Evolutionary conservation across 2,113 vertebrate species (phyloP), one percentile per base, ranked within the genome.

Genomic region (Atlantisia rogersi): DNA sequence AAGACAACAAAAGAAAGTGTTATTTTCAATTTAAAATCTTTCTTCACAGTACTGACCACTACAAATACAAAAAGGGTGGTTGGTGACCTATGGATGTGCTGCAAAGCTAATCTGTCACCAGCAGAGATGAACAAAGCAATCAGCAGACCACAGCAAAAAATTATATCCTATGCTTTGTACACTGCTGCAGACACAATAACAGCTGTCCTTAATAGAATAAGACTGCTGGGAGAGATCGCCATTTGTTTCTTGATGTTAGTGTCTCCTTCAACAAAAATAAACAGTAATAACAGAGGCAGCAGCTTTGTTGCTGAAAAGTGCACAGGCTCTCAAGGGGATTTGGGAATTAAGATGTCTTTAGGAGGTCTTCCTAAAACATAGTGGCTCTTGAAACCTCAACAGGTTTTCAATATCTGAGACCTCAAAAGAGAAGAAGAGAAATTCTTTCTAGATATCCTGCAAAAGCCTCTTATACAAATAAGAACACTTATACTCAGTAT

Each of bases 261-360:
- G 91, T 94, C 91, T 81, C 76, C 95, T 96, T 73, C 88, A 88
- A 97, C 90, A 97, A 88, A 95, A 96, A 93, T 70, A 96, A 94
- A 92, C 62, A 91, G 65, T 46, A 86, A 94, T 96, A 97, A 94
- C 70, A 87, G 75, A 86, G 90, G 82, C 91, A 96, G 77, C 59
- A 83, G 90, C 64, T 77, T 53, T 76, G 94, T 64, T 94, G 84
- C 84, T 92, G 94, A 63, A 89, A 95, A 94, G 84, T 37, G 69
- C 82, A 55, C 3, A 13, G 42, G 58, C 42, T 90, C 90, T 85
- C 96, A 63, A 40, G 84, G 84, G 93, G 73, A 89, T 94, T 82
- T 60, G 48, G 68, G 77, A 93, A 96, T 97, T 94, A 96, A 90
- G 94, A 95, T 79, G 80, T 88, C 77, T 94, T 97, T 90, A 89